Conservation (phyloP, 35 echinoderm and acorn worm genomes). For the Apostichopus californicus region DNA sequence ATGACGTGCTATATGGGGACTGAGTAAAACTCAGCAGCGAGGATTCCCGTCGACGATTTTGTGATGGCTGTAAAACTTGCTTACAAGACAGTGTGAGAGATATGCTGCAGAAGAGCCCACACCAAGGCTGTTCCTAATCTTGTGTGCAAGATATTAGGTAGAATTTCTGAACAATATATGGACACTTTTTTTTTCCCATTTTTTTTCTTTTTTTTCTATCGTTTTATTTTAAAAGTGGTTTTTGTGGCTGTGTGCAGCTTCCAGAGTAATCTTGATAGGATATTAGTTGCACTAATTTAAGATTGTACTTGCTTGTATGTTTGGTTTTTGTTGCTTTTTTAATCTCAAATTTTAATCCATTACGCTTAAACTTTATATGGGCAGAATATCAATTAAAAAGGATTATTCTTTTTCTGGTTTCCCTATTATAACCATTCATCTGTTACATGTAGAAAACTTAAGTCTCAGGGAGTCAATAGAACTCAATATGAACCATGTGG, state of each 20-base stretch:
- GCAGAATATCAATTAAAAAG: not conserved
- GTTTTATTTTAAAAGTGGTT: not conserved
- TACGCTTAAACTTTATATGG: not conserved
- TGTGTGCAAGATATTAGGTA: constrained; percentile 20
- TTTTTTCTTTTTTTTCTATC: not conserved
- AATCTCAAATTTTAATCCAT: not conserved
- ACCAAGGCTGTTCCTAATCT: not conserved
- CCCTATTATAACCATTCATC: no score
- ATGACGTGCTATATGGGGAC: constrained; percentile 88
- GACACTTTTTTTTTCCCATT: not conserved
- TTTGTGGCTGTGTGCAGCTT: not conserved
- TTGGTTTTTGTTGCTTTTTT: not conserved
- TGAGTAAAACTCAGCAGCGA: not conserved
- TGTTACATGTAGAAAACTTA: no score
- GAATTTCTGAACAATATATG: constrained; percentile 6
- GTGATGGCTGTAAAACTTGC: constrained; percentile 16
- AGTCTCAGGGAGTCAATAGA: no score
- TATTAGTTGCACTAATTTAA: not conserved
- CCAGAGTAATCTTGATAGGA: not conserved
- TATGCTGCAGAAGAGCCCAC: not conserved
- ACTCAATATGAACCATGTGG: no score
- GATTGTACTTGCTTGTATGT: not conserved
- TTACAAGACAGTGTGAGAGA: not conserved
- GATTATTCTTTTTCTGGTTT: no score
- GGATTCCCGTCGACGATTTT: not conserved